Evolutionary conservation across 2,113 vertebrate species (phyloP), one percentile per base, ranked within the genome.

Genomic region (Phasianus colchicus): DNA sequence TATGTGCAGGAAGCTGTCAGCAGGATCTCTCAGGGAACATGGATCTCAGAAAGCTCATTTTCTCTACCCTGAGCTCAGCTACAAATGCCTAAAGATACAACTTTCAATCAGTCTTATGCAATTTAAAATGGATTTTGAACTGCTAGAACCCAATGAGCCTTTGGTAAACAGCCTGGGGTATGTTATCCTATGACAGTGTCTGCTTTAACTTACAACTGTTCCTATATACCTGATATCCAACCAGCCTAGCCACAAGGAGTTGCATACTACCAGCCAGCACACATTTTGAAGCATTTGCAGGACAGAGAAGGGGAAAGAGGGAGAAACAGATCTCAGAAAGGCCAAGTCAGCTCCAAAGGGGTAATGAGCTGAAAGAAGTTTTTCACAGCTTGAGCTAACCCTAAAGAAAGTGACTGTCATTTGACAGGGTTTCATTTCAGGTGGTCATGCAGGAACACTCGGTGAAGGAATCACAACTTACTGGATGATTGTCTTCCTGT

Each of bases 401-500:
- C 24, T 55, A 32, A 87, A 61, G 45, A 58, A 83, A 9, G 9
- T 29, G 48, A 21, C 1, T 65, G 16, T 24, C 19, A 18, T 60
- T 82, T 71, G n/a, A 52, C n/a, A 72, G 45, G 2, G 1, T 55
- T 42, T 45, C 8, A 5, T 67, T 69, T 72, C 67, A 58, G 34
- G 67, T 79, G 24, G 48, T 78, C 54, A 27, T 2, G 4, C 16
- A 78, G 32, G 22, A 83, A 48, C 0, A 2, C 30, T 55, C 13
- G 40, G 38, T n/a, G 27, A 17, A 29, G 70, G 30, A 77, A 52
- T 12, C 45, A 93, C 76, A 27, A 98, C 99, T 66, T 97, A 99
- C 99, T 99, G 99, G 94, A 99, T 97, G 84, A 99, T 75, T 5
- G 98, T 99, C 95, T 97, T 98, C 81, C 86, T 92, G 92, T 97